These are phyloP conservation scores for Leptinotarsa defecta DNA, from an alignment of 1,140 invertebrate species.

Conservation along the genomic window DNA sequence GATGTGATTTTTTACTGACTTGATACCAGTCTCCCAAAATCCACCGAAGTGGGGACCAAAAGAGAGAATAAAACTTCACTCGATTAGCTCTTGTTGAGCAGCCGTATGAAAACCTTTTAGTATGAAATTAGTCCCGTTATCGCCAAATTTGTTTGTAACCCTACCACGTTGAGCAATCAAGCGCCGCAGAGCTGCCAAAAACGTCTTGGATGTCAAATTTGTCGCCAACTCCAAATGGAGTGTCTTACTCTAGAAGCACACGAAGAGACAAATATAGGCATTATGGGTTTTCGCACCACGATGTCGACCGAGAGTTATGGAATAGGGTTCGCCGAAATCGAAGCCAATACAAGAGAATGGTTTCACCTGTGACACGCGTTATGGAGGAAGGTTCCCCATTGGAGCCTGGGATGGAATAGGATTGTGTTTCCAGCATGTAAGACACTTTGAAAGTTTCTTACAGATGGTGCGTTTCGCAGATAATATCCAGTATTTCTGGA, in stretches of 20 bases:
- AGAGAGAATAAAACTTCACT: conserved; percentile 40
- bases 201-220: no score
- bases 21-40: not conserved
- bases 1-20: not conserved
- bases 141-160: conserved; percentile 25
- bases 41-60: conserved; percentile 12
- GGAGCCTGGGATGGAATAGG: not conserved
- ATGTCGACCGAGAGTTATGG: no score
- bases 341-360: conserved; percentile 47
- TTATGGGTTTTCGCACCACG: no score
- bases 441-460: conserved; percentile 17
- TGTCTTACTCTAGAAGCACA: no score
- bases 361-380: conserved; percentile 39
- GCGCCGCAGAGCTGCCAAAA: no score
- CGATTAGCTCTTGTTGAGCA: conserved; percentile 44
- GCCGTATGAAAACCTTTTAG: conserved; percentile 10
- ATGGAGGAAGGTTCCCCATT: not conserved
- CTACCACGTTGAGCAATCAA: no score
- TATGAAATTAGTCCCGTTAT: no score
- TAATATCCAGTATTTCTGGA: no score
- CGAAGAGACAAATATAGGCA: conserved; percentile 53
- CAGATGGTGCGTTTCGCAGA: conserved; percentile 14
- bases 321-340: conserved; percentile 50
- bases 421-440: conserved; percentile 15
- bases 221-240: no score